These are phyloP conservation scores for Siniperca scherzeri DNA, from an alignment of 2,797 vertebrate species.

Conservation along the genomic window DNA sequence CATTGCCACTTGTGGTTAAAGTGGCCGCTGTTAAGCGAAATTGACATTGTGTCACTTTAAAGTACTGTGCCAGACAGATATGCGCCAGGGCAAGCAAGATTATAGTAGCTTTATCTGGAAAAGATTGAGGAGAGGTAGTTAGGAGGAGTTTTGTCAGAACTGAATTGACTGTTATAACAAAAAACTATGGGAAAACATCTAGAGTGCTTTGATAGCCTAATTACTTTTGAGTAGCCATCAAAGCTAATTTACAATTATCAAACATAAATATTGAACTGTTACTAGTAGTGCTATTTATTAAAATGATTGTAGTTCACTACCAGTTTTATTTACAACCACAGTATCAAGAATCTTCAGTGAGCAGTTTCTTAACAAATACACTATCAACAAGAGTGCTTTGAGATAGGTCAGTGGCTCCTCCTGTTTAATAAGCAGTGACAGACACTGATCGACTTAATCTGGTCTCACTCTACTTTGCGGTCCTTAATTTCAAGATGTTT, in stretches of 20 bases:
- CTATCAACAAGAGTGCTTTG: neutral
- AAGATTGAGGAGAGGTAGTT: neutral
- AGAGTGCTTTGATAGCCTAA: neutral
- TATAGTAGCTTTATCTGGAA: neutral
- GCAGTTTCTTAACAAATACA: neutral
- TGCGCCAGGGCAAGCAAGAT: neutral
- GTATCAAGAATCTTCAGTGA: neutral
- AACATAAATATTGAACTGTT: slow-evolving; percentile 14
- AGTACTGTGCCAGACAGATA: neutral
- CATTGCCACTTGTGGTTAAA: neutral
- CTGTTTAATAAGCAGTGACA: slow-evolving; percentile 39
- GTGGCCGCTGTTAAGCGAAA: no score
- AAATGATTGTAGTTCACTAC: neutral
- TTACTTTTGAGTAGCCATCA: slow-evolving; percentile 1
- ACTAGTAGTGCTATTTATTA: neutral
- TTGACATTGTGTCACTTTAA: no score
- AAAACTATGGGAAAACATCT: neutral
- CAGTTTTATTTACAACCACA: slow-evolving; percentile 13
- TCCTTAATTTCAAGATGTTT: slow-evolving; percentile 72
- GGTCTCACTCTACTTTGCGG: slow-evolving; percentile 53
- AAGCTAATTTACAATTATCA: neutral
- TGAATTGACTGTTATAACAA: neutral
- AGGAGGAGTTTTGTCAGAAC: neutral
- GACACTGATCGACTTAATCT: slow-evolving; percentile 68
- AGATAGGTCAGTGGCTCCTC: neutral